These are phyloP conservation scores for Archips crataeganus DNA, from an alignment of 2,888 invertebrate species.

Conservation along the genomic window DNA sequence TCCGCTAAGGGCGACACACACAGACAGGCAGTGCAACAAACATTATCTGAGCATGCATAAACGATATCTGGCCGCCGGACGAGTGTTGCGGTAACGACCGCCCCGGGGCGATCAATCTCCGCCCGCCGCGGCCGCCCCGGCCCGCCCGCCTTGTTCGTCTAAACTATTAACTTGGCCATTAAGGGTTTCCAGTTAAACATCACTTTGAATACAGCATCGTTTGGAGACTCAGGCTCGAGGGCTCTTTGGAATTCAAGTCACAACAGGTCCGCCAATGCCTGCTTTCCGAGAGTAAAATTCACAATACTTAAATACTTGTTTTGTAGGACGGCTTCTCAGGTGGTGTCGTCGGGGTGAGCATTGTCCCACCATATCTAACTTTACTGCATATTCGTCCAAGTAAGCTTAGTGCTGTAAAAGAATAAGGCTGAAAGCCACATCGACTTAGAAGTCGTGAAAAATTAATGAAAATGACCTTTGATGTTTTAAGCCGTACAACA, in stretches of 20 bases:
- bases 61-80: not conserved
- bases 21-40: not conserved
- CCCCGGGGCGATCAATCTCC: not conserved
- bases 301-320: no score
- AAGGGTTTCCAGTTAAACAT: not conserved
- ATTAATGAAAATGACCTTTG: no score
- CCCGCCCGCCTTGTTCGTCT: constrained; percentile 1
- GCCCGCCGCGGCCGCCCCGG: not conserved
- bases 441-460: no score
- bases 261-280: not conserved
- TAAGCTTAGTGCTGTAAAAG: no score
- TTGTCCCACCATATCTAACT: no score
- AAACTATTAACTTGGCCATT: constrained; percentile 6
- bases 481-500: no score
- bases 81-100: not conserved
- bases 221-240: not conserved
- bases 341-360: no score
- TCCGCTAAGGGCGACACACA: not conserved
- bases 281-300: not conserved
- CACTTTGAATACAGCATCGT: constrained; percentile 4
- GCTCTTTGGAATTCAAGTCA: not conserved
- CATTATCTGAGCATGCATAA: not conserved
- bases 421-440: no score
- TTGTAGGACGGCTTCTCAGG: no score
- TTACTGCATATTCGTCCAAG: no score